Evolutionary conservation across 1,140 invertebrate genomes (phyloP).

Genomic region (Tenebrio molitor): DNA sequence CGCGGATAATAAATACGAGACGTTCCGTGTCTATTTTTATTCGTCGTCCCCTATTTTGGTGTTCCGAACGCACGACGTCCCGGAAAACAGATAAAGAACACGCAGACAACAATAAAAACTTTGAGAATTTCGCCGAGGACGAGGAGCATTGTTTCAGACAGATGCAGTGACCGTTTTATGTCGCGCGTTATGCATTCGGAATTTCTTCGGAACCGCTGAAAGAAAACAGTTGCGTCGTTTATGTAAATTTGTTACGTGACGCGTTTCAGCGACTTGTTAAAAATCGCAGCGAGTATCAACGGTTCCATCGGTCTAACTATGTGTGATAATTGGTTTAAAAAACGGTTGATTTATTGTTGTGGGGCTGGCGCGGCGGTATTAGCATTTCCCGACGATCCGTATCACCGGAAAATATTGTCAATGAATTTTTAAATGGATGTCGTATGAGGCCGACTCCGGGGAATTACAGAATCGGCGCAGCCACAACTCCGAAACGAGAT

Average conservation of each 20-base stretch:
- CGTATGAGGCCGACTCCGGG: background rate
- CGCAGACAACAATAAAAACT: constrained; percentile 13
- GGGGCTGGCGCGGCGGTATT: background rate
- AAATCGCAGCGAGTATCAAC: background rate
- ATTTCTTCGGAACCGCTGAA: constrained; percentile 8
- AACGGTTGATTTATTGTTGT: background rate
- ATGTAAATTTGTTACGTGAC: constrained; percentile 14
- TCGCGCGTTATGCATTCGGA: background rate
- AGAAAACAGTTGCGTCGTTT: constrained; percentile 2
- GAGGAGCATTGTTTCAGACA: constrained; percentile 4
- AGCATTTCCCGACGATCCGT: background rate
- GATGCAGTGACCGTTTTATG: constrained; percentile 35
- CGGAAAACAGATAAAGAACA: constrained; percentile 6
- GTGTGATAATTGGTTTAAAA: background rate
- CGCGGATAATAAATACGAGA: constrained; percentile 35
- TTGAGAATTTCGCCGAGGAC: background rate
- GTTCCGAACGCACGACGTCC: constrained; percentile 1
- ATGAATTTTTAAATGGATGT: constrained; percentile 18
- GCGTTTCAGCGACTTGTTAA: background rate
- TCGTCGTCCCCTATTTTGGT: constrained; percentile 36
- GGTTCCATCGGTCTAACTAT: background rate
- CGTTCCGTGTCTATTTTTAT: constrained; percentile 18
- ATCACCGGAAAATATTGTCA: constrained; percentile 2
- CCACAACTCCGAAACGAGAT: too few species aligned
- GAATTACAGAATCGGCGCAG: too few species aligned